phyloP scores from a whole-genome alignment of 2,113 vertebrate genomes.

The Turdus rufiventris region DNA sequence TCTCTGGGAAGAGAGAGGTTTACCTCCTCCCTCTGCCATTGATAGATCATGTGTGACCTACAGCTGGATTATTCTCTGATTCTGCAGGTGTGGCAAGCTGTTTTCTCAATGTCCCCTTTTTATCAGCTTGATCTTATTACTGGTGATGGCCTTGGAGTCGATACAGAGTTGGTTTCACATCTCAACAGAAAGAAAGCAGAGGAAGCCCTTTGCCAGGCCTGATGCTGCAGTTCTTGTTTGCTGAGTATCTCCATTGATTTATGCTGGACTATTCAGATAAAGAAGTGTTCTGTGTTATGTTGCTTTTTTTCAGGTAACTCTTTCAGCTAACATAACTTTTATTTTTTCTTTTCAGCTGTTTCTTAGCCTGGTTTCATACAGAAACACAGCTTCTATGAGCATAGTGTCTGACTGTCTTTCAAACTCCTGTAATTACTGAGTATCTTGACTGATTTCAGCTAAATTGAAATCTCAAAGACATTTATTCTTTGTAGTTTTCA shows the following conservation, averaged over 20 bases:
- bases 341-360: neutral
- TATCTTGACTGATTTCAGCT: neutral
- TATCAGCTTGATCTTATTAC: conserved; percentile 14
- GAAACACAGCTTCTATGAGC: neutral
- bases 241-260: conserved; percentile 12
- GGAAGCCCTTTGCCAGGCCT: neutral
- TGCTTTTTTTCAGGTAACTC: neutral
- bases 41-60: neutral
- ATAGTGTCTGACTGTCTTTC: neutral
- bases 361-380: neutral
- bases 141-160: neutral
- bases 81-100: neutral
- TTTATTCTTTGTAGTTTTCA: neutral
- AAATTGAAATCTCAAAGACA: neutral
- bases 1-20: neutral
- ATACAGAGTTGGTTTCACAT: neutral
- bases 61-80: conserved; percentile 13
- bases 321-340: neutral
- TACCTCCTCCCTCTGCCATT: neutral
- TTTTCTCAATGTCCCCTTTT: neutral
- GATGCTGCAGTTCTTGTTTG: neutral
- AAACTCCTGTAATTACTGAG: neutral
- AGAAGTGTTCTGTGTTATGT: neutral
- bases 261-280: neutral
- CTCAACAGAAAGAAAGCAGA: neutral